Base-by-base conservation (phyloP, 2,888 invertebrate genomes). In the Tolmerus cingulatus region DNA sequence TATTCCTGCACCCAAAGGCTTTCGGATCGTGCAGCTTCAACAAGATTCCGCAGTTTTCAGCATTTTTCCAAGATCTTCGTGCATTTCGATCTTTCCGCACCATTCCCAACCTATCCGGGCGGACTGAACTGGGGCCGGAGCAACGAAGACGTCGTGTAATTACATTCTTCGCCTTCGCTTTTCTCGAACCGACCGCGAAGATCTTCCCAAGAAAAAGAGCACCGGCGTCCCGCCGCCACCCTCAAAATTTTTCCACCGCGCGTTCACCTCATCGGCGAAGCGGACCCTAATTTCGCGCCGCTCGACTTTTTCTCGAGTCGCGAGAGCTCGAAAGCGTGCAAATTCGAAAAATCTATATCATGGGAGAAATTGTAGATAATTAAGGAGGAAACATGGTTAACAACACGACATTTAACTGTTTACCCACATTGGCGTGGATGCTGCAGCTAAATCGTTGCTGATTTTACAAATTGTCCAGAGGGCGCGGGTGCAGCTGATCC, bases 401-500 rank as follows among this genome's bases (percentile, higher is more conserved):
- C 74, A 87, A 87, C 87, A 87, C 87, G 87, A 87, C 82, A 78
- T 57, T 87, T 87, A 87, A 87, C 87, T 87, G 87, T 87, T 87
- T 82, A 82, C 87, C 76, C 55, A 87, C 82, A 87, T 76, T 76
- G 74, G 76, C 74, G 23, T 34, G 43, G 79, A 87, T 81, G 40
- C 74, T 51, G 37, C 78, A 34, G 27, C 74, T 85, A 85, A 85
- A 85, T 85, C 74, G 74, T 85, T 85, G 74, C 85, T 85, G 85
- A 85, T 85, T 82, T 85, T 85, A 85, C 85, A 85, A 85, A 85
- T 85, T 85, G 74, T 74, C 57, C 37, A 8, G 27, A 19, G 66
- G 66, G 12, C 66, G 66, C 66, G 66, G 66, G 66, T 51, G 66
- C 12, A 66, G 66, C 66, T 12, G 27, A 23, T 19, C 23, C 12